Conservation (phyloP, 2,113 vertebrate genomes). For the Vanacampus margaritifer region DNA sequence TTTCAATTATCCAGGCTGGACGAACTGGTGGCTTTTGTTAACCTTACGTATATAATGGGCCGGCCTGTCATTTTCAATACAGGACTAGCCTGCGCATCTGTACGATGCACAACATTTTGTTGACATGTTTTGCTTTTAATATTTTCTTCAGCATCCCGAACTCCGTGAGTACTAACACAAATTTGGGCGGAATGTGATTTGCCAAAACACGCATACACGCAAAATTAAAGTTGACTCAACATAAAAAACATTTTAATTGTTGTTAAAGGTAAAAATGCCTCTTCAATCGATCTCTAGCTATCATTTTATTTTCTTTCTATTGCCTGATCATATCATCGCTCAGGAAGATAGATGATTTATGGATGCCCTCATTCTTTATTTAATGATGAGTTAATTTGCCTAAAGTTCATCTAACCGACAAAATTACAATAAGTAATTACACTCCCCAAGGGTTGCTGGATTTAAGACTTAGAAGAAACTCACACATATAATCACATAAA, state of each 20-base stretch:
- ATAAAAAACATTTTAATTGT: neutral
- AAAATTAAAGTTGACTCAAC: neutral
- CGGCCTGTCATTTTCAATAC: conserved; percentile 37
- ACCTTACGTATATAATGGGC: conserved; percentile 27
- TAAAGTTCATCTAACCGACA: neutral
- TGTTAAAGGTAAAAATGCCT: neutral
- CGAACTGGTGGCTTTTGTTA: conserved; percentile 42
- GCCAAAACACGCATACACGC: neutral
- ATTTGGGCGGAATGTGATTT: neutral
- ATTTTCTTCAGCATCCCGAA: neutral
- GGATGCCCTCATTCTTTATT: neutral
- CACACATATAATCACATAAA: no score
- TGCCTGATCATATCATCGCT: neutral
- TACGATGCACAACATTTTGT: neutral
- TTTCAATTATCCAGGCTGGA: conserved; percentile 60
- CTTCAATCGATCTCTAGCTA: neutral
- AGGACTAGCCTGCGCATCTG: conserved; percentile 4
- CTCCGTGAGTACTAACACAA: neutral
- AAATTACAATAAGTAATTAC: no score
- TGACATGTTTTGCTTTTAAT: neutral
- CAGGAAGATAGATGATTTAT: neutral
- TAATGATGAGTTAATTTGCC: neutral
- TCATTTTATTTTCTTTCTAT: neutral
- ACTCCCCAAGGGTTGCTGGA: neutral
- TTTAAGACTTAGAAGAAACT: neutral